A percentile compares a stretch with the other conserved stretches of the same genome.
Evolutionary conservation across 2,113 vertebrate genomes (phyloP).

Genomic region (Oreocharis arfaki): DNA sequence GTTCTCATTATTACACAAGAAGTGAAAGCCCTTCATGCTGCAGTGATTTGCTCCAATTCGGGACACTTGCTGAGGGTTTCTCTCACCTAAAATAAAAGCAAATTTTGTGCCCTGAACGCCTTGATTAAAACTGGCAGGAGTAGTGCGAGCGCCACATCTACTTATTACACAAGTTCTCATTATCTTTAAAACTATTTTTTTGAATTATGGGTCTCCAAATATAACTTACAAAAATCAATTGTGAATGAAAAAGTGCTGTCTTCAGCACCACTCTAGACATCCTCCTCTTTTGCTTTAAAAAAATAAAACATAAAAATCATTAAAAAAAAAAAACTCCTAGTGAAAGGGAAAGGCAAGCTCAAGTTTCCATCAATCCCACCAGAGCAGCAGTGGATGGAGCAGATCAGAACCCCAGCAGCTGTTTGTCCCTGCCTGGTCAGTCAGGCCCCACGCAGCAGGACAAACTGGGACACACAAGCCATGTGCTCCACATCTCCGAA

Average conservation of each 20-base stretch:
- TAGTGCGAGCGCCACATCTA: neutral
- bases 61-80: neutral
- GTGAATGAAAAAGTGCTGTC: neutral
- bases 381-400: neutral
- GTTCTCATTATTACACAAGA: neutral
- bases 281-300: neutral
- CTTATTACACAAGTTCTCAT: neutral
- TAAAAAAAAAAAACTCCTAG: no score
- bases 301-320: neutral
- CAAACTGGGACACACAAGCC: neutral
- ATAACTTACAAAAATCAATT: neutral
- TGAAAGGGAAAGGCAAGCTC: neutral
- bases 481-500: neutral
- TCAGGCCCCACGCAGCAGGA: neutral
- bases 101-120: neutral
- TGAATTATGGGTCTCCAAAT: neutral
- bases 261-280: neutral
- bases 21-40: neutral
- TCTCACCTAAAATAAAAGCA: neutral
- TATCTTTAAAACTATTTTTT: neutral
- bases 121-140: neutral
- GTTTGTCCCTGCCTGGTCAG: neutral
- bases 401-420: neutral
- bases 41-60: neutral
- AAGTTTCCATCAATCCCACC: neutral